Base-by-base conservation (phyloP, 2,888 invertebrate species). In the Anodontia alba region DNA sequence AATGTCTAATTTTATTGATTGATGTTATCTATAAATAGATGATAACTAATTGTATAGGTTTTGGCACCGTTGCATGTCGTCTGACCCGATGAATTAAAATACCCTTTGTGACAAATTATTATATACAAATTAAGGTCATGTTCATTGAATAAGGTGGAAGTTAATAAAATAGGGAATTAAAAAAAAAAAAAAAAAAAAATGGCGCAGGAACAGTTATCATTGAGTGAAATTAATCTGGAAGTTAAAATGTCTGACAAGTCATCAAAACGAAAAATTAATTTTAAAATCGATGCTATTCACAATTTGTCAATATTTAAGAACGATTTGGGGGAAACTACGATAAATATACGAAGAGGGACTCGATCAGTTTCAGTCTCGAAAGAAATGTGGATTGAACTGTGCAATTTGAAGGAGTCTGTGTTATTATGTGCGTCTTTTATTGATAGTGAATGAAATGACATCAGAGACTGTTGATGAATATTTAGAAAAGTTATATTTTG, bases 281-380 rank as follows among this genome's bases (percentile, higher is more conserved):
- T 68, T n/a, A 51, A 75, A 36, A n/a, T 75, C 10, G 69, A 75
- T 29, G 29, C 51, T 38, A 36, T 12, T 75, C 75, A 75, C 31
- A 38, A 75, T n/a, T 36, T 75, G 1, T 75, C 68, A n/a, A 33
- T 75, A 36, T 75, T 75, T 51, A 43, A 69, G 43, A 75, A 75
- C 54, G 38, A 68, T 12, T 8, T 31, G 20, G 51, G 49, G 33
- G n/a, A 74, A 12, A 33, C 31, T 33, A 31, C 46, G 5, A 46
- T 74, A 49, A 74, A 74, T 36, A 74, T 74, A 49, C 62, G 68
- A 43, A 74, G 15, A 33, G 68, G 74, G 46, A 74, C 67, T 15
- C 46, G 74, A 46, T 74, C 67, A 17, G 74, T 74, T 15, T 31
- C 67, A 20, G 46, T 74, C 8, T 69, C 38, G 26, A 75, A 68